A percentile compares a stretch with the other conserved stretches of the same genome.
Evolutionary conservation across 2,888 invertebrate genomes (phyloP).

Genomic region (Strigamia maritima): DNA sequence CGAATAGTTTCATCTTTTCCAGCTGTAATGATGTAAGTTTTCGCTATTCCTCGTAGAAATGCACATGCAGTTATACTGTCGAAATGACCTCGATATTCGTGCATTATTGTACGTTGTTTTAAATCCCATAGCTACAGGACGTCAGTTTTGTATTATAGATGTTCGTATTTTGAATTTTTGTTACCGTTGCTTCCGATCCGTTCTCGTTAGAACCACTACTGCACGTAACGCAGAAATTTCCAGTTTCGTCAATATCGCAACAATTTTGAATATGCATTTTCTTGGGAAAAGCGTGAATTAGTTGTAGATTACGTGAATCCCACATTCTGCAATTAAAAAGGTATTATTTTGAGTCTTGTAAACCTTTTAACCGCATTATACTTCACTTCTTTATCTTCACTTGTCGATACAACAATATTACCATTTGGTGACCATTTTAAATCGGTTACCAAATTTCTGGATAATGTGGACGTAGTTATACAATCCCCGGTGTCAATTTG

Average conservation of each 20-base stretch:
- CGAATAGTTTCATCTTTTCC: background rate
- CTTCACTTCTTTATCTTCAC: slow-evolving; percentile 25
- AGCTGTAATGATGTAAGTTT: background rate
- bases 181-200: slow-evolving; percentile 22
- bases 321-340: background rate
- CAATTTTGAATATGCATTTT: slow-evolving; percentile 13
- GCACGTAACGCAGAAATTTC: background rate
- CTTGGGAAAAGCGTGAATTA: background rate
- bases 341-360: background rate
- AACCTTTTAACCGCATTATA: background rate
- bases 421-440: background rate
- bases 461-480: background rate
- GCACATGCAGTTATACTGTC: background rate
- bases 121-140: background rate
- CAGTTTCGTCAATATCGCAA: background rate
- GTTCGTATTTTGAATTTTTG: background rate
- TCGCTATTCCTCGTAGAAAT: background rate
- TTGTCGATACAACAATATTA: background rate
- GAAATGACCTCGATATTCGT: background rate
- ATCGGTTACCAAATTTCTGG: background rate
- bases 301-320: background rate
- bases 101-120: background rate
- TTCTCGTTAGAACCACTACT: background rate
- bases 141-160: background rate
- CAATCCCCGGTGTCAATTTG: background rate